Evolutionary conservation across 2,888 invertebrate species (phyloP).

Genomic region (Himalopsyche tibetana): DNA sequence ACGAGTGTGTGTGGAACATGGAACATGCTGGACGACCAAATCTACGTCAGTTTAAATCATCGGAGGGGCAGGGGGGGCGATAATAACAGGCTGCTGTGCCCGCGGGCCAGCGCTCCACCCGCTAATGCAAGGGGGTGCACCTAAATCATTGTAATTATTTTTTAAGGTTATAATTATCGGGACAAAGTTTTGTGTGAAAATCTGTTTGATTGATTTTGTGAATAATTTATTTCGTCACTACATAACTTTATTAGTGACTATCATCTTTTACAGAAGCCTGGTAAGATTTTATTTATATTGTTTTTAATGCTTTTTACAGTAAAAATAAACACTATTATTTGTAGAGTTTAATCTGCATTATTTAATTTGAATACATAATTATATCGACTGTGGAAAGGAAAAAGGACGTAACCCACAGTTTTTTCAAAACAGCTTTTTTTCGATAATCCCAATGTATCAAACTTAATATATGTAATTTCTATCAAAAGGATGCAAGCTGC

Average conservation of each 20-base stretch:
- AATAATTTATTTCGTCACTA: background rate
- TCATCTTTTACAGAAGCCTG: no score
- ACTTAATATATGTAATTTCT: no score
- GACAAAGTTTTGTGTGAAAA: slow-evolving; percentile 5
- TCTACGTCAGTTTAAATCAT: slow-evolving; percentile 58
- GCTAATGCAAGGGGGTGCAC: slow-evolving; percentile 44
- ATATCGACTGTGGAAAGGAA: no score
- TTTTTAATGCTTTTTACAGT: no score
- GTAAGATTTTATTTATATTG: no score
- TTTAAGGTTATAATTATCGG: background rate
- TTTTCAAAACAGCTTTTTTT: no score
- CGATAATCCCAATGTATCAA: no score
- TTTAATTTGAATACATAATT: no score
- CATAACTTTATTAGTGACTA: background rate
- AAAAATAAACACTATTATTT: no score
- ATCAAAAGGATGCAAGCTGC: no score
- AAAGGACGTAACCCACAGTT: no score
- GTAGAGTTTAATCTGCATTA: no score
- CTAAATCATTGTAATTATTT: slow-evolving; percentile 47
- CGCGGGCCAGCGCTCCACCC: slow-evolving; percentile 52
- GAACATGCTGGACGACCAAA: slow-evolving; percentile 58
- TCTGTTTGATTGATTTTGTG: background rate
- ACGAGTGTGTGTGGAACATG: slow-evolving; percentile 53
- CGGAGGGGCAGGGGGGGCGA: slow-evolving; percentile 57
- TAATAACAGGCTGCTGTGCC: slow-evolving; percentile 63